Percentiles rank a stretch among this genome's conserved stretches.
phyloP scores from a whole-genome alignment of 2,113 vertebrate species.

The Thalassoma bifasciatum region DNA sequence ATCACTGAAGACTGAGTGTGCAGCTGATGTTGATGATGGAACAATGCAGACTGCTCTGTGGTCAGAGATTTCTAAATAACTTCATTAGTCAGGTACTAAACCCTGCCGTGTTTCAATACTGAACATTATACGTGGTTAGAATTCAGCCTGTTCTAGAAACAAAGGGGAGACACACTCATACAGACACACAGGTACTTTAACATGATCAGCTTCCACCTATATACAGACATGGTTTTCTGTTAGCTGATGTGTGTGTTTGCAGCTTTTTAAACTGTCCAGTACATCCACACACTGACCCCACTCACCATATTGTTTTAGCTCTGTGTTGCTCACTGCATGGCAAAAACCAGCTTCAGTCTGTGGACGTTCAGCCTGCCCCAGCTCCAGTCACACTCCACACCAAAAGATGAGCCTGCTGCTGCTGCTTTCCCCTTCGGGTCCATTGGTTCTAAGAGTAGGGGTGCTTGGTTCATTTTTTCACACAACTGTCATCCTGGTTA shows the following conservation, averaged over 20 bases:
- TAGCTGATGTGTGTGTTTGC: constrained; percentile 32
- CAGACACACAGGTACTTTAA: constrained; percentile 2
- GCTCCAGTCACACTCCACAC: not conserved
- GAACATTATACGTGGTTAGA: constrained; percentile 11
- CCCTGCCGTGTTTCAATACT: constrained; percentile 34
- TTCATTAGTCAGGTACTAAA: constrained; percentile 7
- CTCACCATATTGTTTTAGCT: no score
- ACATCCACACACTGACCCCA: not conserved
- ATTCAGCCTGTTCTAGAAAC: constrained; percentile 21
- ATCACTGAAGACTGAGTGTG: constrained; percentile 18
- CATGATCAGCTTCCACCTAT: not conserved
- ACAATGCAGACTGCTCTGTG: constrained; percentile 11
- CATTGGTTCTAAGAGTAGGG: not conserved
- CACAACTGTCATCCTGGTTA: not conserved
- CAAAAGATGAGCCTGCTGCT: not conserved
- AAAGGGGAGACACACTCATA: constrained; percentile 1
- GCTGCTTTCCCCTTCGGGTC: constrained; percentile 2
- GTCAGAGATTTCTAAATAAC: constrained; percentile 15
- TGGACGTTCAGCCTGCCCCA: not conserved
- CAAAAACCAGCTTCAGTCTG: constrained; percentile 1
- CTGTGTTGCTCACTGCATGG: no score
- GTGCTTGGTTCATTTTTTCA: not conserved
- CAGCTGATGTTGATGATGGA: constrained; percentile 50
- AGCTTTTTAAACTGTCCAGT: constrained; percentile 36
- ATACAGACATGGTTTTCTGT: not conserved